Base-by-base conservation (phyloP, 2,888 invertebrate species). In the Pristionchus mayeri region DNA sequence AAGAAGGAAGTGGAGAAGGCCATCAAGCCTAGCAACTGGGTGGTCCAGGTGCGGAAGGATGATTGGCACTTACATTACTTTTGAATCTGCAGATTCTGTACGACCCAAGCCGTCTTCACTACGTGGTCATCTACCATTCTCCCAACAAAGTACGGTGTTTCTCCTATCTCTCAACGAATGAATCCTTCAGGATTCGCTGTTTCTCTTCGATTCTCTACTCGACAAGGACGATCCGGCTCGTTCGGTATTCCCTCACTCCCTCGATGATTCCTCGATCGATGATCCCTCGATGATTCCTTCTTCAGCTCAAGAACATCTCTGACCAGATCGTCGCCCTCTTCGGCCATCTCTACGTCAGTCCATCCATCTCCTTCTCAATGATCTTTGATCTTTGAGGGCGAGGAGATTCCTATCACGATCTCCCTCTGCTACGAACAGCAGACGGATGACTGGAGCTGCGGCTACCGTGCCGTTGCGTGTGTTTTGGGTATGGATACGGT, bases 371-470 rank as follows among this genome's bases (percentile, higher is more conserved):
- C 30, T 16, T 48, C 30, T 18, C 3, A 9, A 44, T 52, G 57
- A 57, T 57, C 40, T 40, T 37, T 57, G 57, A 80, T 80, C 57
- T 57, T 80, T 52, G 16, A 80, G 80, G 24, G 63, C 4, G 48
- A 63, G 3, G 18, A 24, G 1, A 52, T 82, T 48, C 81, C 63
- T 18, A 52, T 82, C 21, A 0, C 30, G 3, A 37, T 82, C 24
- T 37, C 24, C 4, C 24, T 44, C 16, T 9, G 3, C 13, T 82
- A 82, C 30, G 60, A 63, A 18, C 81, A 82, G 24, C 81, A 82
- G 30, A 48, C 34, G 4, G 81, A 82, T 34, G 48, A 44, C 16
- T 82, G 81, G 81, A 82, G 81, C 21, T 82, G 81, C 48, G 81
- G 81, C n/a, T 82, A 63, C n/a, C 48, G 81, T 27, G 60, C 81